phyloP scores from a whole-genome alignment of 2,888 invertebrate species.

The Phortica magna region DNA sequence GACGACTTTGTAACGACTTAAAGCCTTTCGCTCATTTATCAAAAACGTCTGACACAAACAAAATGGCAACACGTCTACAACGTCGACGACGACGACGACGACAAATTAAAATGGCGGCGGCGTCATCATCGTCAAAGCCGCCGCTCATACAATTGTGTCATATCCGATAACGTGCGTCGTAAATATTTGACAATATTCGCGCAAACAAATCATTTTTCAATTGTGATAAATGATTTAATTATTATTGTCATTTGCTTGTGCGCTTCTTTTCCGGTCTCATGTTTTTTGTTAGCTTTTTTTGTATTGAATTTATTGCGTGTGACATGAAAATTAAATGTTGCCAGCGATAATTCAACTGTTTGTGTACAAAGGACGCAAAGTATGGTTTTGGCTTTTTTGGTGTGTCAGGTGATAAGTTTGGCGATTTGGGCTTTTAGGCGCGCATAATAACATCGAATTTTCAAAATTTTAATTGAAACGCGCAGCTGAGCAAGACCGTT shows the following conservation, averaged over 20 bases:
- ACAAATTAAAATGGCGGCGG: not conserved
- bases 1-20: not conserved
- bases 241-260: not conserved
- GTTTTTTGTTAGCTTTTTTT: not conserved
- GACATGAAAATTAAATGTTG: not conserved
- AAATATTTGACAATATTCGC: slow-evolving; percentile 11
- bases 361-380: not conserved
- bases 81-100: not conserved
- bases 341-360: not conserved
- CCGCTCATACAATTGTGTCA: not conserved
- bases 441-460: no score
- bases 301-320: not conserved
- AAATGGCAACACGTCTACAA: not conserved
- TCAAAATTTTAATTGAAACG: not conserved
- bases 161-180: not conserved
- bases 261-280: not conserved
- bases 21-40: slow-evolving; percentile 3
- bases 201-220: slow-evolving; percentile 49
- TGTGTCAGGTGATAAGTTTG: not conserved
- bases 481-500: not conserved
- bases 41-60: not conserved
- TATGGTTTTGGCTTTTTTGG: not conserved
- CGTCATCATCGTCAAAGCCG: not conserved
- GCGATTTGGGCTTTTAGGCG: not conserved
- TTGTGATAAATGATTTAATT: slow-evolving; percentile 50